phyloP scores from a whole-genome alignment of 1,140 invertebrate species.

The Meteorus sp. region DNA sequence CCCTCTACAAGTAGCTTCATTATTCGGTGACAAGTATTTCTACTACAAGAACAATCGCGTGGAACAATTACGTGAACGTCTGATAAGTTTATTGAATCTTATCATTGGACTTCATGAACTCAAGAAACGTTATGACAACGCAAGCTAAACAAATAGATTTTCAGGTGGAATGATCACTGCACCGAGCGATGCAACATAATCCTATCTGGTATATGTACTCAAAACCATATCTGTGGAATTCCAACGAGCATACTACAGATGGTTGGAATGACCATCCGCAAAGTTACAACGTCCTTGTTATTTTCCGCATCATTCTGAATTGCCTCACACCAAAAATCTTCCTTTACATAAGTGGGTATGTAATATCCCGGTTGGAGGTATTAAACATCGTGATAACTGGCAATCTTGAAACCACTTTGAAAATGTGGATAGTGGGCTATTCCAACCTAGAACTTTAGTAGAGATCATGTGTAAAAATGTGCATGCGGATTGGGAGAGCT shows the following conservation, averaged over 20 bases:
- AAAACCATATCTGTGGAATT: too few relatives aligned
- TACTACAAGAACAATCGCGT: conserved; percentile 22
- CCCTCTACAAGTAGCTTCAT: conserved; percentile 21
- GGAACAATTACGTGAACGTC: conserved; percentile 24
- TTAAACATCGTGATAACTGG: background rate
- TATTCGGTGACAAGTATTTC: conserved; percentile 14
- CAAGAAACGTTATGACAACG: too few relatives aligned
- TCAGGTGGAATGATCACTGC: too few relatives aligned
- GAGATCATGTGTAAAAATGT: conserved; percentile 1
- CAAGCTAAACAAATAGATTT: too few relatives aligned
- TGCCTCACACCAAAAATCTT: background rate
- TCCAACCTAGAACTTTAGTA: background rate
- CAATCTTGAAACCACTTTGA: background rate
- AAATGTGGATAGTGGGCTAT: conserved; percentile 5
- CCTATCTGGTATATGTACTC: too few relatives aligned
- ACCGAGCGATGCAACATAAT: too few relatives aligned
- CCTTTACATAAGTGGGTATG: background rate
- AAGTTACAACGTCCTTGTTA: too few relatives aligned
- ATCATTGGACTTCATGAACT: too few relatives aligned
- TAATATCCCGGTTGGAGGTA: background rate
- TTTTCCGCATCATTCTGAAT: too few relatives aligned
- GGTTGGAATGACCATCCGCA: too few relatives aligned
- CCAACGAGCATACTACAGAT: too few relatives aligned
- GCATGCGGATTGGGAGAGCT: background rate
- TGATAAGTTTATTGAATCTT: too few relatives aligned